Conservation (phyloP, 2,888 invertebrate genomes). For the Epinotia nisella region DNA sequence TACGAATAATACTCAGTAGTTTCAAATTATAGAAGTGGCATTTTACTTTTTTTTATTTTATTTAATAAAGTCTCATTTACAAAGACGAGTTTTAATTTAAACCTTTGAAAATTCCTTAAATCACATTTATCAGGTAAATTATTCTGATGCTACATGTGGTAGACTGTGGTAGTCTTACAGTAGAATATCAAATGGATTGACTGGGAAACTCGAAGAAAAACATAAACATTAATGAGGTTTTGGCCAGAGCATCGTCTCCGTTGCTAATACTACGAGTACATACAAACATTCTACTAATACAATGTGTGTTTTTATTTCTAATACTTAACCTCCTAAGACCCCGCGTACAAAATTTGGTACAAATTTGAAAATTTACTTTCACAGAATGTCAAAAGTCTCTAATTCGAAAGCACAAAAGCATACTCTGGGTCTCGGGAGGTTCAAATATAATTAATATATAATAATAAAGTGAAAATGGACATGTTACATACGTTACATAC, state of each 20-base stretch:
- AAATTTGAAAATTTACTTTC: too few relatives aligned
- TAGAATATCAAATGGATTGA: neutral
- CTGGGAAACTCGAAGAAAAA: neutral
- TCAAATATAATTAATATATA: too few relatives aligned
- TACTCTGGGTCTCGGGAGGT: too few relatives aligned
- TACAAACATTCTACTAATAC: neutral
- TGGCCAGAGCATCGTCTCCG: neutral
- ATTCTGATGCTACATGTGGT: neutral
- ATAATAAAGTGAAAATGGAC: too few relatives aligned
- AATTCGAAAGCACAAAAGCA: too few relatives aligned
- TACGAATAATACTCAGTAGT: neutral
- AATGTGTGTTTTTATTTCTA: neutral
- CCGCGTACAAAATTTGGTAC: too few relatives aligned
- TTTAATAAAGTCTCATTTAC: conserved; percentile 21
- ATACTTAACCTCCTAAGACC: too few relatives aligned
- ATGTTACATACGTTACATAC: too few relatives aligned
- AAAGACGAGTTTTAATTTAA: conserved; percentile 6
- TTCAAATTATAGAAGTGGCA: neutral
- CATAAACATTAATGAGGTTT: neutral
- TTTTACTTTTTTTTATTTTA: conserved; percentile 5
- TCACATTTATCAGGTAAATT: neutral
- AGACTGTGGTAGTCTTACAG: neutral
- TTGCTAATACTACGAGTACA: too few relatives aligned
- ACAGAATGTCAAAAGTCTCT: too few relatives aligned
- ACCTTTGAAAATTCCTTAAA: neutral